Percentiles rank a stretch among this genome's conserved stretches.
These are phyloP conservation scores for Anodontia alba DNA, from an alignment of 2,888 invertebrate genomes.

Conservation along the genomic window DNA sequence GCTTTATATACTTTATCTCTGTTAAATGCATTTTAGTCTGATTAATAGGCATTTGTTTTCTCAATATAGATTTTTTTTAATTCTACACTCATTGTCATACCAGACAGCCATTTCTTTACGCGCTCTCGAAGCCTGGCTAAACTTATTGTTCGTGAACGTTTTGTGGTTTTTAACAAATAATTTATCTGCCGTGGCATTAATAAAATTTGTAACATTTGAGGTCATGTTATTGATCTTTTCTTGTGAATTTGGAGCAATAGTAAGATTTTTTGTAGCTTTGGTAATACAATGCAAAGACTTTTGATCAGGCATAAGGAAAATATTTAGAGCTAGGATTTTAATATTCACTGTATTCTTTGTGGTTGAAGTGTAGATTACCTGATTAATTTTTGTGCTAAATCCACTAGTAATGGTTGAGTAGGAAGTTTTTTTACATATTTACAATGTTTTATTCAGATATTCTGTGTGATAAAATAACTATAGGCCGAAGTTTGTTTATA, in stretches of 20 bases:
- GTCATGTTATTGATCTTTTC: background rate
- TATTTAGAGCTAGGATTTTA: no score
- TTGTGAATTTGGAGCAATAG: background rate
- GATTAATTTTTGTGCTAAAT: background rate
- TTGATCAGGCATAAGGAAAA: no score
- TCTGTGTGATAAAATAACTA: no score
- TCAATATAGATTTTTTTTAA: background rate
- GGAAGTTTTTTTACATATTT: background rate
- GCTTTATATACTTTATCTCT: conserved; percentile 2
- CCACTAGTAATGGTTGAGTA: background rate
- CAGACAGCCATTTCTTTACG: background rate
- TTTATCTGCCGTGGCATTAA: background rate
- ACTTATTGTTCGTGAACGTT: background rate
- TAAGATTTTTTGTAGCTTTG: background rate
- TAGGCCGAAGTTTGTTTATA: no score
- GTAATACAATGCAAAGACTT: conserved; percentile 8
- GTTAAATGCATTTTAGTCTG: background rate
- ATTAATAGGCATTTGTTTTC: background rate
- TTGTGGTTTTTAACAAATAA: background rate
- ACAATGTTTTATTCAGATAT: no score
- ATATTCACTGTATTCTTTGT: no score
- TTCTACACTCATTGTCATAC: conserved; percentile 25
- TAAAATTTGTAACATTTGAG: background rate
- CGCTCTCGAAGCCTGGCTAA: background rate
- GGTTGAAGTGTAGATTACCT: background rate